Evolutionary conservation across 2,888 invertebrate species (phyloP).

Genomic region (Dilophus febrilis): DNA sequence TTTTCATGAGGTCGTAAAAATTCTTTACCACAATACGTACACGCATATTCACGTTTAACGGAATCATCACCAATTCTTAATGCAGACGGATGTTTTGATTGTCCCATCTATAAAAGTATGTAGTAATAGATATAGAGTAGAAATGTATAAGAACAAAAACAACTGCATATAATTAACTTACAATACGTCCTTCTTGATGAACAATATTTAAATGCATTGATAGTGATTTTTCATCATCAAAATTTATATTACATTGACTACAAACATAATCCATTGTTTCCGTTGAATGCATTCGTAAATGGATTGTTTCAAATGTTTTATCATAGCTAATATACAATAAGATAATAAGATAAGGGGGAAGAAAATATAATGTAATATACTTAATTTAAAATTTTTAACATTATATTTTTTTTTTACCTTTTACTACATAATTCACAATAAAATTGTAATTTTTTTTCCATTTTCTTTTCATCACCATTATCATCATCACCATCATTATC

Average conservation of each 20-base stretch:
- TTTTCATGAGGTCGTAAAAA: constrained; percentile 64
- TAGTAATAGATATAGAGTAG: too few relatives aligned
- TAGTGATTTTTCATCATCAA: constrained; percentile 43
- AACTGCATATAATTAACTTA: constrained; percentile 1
- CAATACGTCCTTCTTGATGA: constrained; percentile 28
- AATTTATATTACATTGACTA: constrained; percentile 53
- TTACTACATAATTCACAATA: constrained; percentile 38
- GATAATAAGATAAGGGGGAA: constrained; percentile 12
- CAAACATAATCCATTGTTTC: constrained; percentile 41
- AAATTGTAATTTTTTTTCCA: too few relatives aligned
- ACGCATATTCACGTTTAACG: constrained; percentile 40
- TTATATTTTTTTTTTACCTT: constrained; percentile 21
- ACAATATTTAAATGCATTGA: constrained; percentile 61
- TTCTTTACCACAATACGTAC: constrained; percentile 51
- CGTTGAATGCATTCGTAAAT: constrained; percentile 49
- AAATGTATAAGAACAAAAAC: too few relatives aligned
- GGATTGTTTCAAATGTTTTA: constrained; percentile 37
- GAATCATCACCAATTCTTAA: constrained; percentile 11
- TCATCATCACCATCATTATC: too few relatives aligned
- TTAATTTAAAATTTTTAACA: constrained; percentile 19
- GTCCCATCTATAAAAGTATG: too few relatives aligned
- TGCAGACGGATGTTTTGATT: too few relatives aligned
- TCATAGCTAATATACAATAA: constrained; percentile 17
- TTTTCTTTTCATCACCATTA: too few relatives aligned
- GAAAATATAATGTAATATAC: constrained; percentile 26